Percentiles rank a stretch among this genome's conserved stretches.
Conservation (phyloP, 2,113 vertebrate species). For the Brachionichthys hirsutus region DNA sequence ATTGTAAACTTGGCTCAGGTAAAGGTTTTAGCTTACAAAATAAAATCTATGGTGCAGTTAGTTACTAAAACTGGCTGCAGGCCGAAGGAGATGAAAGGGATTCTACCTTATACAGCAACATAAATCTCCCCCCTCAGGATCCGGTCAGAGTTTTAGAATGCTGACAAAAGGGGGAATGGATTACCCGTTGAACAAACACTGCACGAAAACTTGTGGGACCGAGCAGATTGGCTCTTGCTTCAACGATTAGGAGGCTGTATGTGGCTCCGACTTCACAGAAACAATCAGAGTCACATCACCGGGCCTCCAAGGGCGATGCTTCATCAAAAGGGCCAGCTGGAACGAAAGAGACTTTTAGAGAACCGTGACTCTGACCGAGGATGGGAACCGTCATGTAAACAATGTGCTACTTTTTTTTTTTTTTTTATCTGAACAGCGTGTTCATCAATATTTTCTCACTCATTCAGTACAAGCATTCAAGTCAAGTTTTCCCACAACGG, state of each 20-base stretch:
- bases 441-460: slow-evolving; percentile 8
- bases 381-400: slow-evolving; percentile 6
- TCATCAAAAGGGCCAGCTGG: too few relatives aligned
- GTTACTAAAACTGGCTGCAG: slow-evolving; percentile 9
- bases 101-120: slow-evolving; percentile 23
- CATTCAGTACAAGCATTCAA: not conserved
- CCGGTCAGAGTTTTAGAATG: slow-evolving; percentile 26
- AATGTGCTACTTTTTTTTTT: not conserved
- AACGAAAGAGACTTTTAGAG: too few relatives aligned
- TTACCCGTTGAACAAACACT: slow-evolving; percentile 10
- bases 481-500: slow-evolving; percentile 18
- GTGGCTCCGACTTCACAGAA: too few relatives aligned
- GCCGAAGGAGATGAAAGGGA: slow-evolving; percentile 8
- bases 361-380: too few relatives aligned
- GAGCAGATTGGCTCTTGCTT: not conserved
- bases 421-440: not conserved
- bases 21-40: slow-evolving; percentile 5
- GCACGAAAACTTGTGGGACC: slow-evolving; percentile 24
- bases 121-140: slow-evolving; percentile 35
- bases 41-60: not conserved
- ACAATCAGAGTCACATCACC: too few relatives aligned
- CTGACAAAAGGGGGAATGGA: slow-evolving; percentile 29
- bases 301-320: too few relatives aligned
- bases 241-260: too few relatives aligned
- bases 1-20: slow-evolving; percentile 7